These are phyloP conservation scores for Habroteleia sp. DNA, from an alignment of 2,888 invertebrate genomes.

Conservation along the genomic window DNA sequence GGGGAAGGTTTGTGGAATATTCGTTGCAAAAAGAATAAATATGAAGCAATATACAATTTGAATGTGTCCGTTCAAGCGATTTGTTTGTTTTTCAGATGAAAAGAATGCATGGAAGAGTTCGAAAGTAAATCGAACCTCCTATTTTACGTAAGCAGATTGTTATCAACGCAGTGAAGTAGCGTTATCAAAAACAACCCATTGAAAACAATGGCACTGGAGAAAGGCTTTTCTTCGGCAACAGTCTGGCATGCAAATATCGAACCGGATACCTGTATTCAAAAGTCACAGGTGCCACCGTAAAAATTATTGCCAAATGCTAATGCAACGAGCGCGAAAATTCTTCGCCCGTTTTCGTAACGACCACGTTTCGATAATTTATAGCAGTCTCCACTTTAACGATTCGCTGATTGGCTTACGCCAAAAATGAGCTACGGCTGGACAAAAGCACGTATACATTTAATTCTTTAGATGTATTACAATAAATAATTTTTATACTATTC, in stretches of 20 bases:
- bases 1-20: too few relatives aligned
- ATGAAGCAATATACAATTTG: slow-evolving; percentile 6
- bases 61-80: slow-evolving; percentile 12
- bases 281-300: slow-evolving; percentile 43
- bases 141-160: slow-evolving; percentile 46
- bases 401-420: too few relatives aligned
- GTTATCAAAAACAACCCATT: slow-evolving; percentile 48
- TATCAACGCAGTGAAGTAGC: slow-evolving; percentile 35
- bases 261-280: slow-evolving; percentile 33
- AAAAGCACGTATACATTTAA: too few relatives aligned
- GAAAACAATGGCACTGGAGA: slow-evolving; percentile 52
- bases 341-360: slow-evolving; percentile 15
- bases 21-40: slow-evolving; percentile 1
- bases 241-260: slow-evolving; percentile 37
- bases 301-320: slow-evolving; percentile 46
- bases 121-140: slow-evolving; percentile 45
- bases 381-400: not conserved
- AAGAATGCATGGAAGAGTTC: slow-evolving; percentile 50
- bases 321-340: slow-evolving; percentile 20
- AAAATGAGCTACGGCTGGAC: too few relatives aligned
- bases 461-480: too few relatives aligned
- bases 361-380: not conserved
- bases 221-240: slow-evolving; percentile 51
- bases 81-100: slow-evolving; percentile 37
- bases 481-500: too few relatives aligned